Evolutionary conservation across 92 coral and sea anemone species (phyloP).

Genomic region (Epizoanthus rinbou): DNA sequence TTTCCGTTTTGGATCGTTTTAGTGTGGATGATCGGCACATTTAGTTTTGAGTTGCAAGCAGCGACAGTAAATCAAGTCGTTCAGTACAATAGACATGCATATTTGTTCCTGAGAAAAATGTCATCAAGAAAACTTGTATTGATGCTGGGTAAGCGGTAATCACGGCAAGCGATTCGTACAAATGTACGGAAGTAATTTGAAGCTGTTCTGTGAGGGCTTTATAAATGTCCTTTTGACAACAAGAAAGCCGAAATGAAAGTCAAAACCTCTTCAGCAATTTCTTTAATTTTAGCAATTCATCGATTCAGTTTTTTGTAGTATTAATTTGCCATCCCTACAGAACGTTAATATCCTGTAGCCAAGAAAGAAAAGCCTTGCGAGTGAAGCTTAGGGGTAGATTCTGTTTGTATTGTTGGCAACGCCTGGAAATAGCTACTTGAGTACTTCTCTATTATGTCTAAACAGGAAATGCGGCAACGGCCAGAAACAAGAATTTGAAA

Average conservation of each 20-base stretch:
- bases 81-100: no score
- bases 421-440: neutral
- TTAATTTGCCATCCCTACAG: neutral
- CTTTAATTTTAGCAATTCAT: neutral
- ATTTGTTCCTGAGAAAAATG: no score
- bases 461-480: constrained; percentile 3
- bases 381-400: neutral
- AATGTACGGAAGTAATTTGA: neutral
- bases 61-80: no score
- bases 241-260: neutral
- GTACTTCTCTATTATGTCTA: neutral
- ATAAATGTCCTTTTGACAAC: neutral
- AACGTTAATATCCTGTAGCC: neutral
- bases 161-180: neutral
- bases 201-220: neutral
- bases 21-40: no score
- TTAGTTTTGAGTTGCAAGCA: no score
- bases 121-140: no score
- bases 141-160: no score
- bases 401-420: neutral
- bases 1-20: no score
- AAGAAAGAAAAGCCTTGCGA: neutral
- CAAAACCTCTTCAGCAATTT: neutral
- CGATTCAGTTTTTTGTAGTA: neutral
- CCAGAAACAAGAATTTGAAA: neutral